Evolutionary conservation across 2,888 invertebrate species (phyloP).

Genomic region (Caenorhabditis angaria): DNA sequence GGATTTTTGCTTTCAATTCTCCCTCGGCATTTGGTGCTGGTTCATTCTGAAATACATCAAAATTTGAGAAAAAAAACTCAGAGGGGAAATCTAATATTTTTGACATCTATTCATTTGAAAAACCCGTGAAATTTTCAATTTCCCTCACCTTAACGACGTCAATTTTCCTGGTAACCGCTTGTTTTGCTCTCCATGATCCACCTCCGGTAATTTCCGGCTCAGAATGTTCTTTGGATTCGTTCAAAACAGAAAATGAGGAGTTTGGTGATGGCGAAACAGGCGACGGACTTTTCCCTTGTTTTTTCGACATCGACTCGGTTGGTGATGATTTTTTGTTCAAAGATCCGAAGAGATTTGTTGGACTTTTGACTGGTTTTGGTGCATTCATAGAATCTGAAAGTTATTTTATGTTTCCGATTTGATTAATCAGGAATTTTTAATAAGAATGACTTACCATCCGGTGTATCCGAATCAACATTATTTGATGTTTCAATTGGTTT

Average conservation of each 20-base stretch:
- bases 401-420: no score
- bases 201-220: conserved; percentile 23
- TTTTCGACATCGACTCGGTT: no score
- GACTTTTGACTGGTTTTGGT: conserved; percentile 27
- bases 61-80: neutral
- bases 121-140: neutral
- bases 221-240: conserved; percentile 12
- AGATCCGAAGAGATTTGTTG: conserved; percentile 27
- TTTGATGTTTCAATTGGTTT: conserved; percentile 44
- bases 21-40: conserved; percentile 40
- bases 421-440: neutral
- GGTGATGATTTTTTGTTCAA: conserved; percentile 21
- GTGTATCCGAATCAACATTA: conserved; percentile 33
- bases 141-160: conserved; percentile 25
- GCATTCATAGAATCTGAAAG: conserved; percentile 17
- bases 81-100: neutral
- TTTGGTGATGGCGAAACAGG: conserved; percentile 36
- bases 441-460: conserved; percentile 19
- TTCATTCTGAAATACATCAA: conserved; percentile 22
- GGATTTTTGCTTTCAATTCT: conserved; percentile 62
- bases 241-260: conserved; percentile 16
- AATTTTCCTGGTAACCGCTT: conserved; percentile 41
- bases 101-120: conserved; percentile 2
- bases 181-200: conserved; percentile 34
- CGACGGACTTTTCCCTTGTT: conserved; percentile 21